These are phyloP conservation scores for Polydrusus cervinus DNA, from an alignment of 2,888 invertebrate genomes.

Conservation along the genomic window DNA sequence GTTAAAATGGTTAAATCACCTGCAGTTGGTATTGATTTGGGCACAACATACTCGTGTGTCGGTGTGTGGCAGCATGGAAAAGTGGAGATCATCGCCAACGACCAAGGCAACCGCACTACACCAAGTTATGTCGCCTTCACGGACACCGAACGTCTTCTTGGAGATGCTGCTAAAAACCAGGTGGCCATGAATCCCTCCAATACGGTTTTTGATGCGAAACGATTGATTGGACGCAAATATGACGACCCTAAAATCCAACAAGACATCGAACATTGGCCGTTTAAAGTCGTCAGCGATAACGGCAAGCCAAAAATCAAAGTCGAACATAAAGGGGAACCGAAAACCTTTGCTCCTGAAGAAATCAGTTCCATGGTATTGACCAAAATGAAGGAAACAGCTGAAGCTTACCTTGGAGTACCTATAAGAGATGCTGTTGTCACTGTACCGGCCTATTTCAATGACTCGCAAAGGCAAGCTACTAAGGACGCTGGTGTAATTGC, in stretches of 20 bases:
- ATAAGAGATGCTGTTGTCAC: slow-evolving; percentile 73
- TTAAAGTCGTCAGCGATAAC: slow-evolving; percentile 78
- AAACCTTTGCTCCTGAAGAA: slow-evolving; percentile 78
- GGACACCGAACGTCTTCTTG: slow-evolving; percentile 80
- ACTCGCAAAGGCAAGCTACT: slow-evolving; percentile 84
- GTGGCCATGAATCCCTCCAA: slow-evolving; percentile 83
- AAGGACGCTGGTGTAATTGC: slow-evolving; percentile 82
- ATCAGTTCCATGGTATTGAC: slow-evolving; percentile 80
- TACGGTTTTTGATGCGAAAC: slow-evolving; percentile 82
- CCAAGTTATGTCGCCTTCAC: slow-evolving; percentile 86
- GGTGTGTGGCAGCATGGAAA: slow-evolving; percentile 83
- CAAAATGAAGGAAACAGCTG: slow-evolving; percentile 65
- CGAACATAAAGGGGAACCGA: slow-evolving; percentile 78
- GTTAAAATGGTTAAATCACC: slow-evolving; percentile 69
- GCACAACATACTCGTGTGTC: slow-evolving; percentile 91
- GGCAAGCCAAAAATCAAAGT: slow-evolving; percentile 81
- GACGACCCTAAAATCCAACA: slow-evolving; percentile 83
- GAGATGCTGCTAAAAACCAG: slow-evolving; percentile 83
- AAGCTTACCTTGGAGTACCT: slow-evolving; percentile 70
- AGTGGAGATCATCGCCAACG: slow-evolving; percentile 90
- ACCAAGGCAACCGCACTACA: slow-evolving; percentile 88
- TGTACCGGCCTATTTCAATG: slow-evolving; percentile 71
- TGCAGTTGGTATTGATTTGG: slow-evolving; percentile 87
- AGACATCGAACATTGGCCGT: slow-evolving; percentile 91
- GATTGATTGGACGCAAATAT: slow-evolving; percentile 86